These are phyloP conservation scores for Strigamia maritima DNA, from an alignment of 2,888 invertebrate species.

Conservation along the genomic window DNA sequence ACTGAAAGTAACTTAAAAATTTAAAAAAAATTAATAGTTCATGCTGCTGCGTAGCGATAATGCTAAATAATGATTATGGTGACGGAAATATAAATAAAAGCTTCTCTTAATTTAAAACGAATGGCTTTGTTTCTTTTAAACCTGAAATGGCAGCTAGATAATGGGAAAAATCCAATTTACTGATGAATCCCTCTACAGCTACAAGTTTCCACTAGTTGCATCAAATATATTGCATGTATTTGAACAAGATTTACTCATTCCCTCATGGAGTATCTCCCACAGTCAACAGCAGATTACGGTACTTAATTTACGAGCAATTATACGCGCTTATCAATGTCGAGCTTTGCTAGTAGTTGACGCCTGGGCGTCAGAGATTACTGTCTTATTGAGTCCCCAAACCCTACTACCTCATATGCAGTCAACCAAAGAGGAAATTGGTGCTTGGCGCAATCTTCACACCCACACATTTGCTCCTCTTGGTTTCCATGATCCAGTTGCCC, in stretches of 20 bases:
- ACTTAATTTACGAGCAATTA: slow-evolving; percentile 19
- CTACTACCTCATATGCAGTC: slow-evolving; percentile 5
- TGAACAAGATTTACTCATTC: neutral
- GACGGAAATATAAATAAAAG: too few species aligned
- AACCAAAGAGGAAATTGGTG: slow-evolving; percentile 10
- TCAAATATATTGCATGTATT: neutral
- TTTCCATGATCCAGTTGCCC: slow-evolving; percentile 10
- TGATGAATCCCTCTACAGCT: neutral
- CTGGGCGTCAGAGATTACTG: slow-evolving; percentile 30
- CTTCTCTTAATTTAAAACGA: too few species aligned
- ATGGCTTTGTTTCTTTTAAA: neutral
- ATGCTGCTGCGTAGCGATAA: too few species aligned
- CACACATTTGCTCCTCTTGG: slow-evolving; percentile 10
- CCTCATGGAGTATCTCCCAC: neutral
- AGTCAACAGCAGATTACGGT: slow-evolving; percentile 22
- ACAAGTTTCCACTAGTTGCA: slow-evolving; percentile 1
- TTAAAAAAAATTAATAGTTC: too few species aligned
- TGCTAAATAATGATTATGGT: too few species aligned
- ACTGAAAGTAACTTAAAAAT: too few species aligned
- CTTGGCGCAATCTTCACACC: slow-evolving; percentile 9
- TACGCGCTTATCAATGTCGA: neutral
- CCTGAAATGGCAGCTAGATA: neutral
- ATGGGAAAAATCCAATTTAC: neutral
- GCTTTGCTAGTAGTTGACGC: neutral
- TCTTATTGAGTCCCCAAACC: neutral